Percentiles rank a stretch among this genome's conserved stretches.
phyloP scores from a whole-genome alignment of 2,888 invertebrate species.

The Unio delphinus region DNA sequence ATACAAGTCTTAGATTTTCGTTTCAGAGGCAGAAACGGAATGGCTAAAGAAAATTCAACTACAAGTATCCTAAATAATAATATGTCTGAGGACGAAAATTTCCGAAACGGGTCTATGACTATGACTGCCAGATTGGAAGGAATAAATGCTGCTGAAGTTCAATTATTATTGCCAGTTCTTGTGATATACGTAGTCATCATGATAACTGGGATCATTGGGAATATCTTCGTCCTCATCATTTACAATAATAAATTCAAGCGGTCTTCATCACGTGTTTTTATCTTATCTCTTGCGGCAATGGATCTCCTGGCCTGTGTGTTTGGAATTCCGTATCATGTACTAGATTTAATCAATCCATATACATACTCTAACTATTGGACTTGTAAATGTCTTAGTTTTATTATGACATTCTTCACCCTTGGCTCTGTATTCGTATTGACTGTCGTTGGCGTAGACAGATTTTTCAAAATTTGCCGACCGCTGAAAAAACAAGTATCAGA shows the following conservation, averaged over 20 bases:
- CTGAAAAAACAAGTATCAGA: constrained; percentile 41
- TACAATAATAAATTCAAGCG: constrained; percentile 31
- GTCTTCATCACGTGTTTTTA: constrained; percentile 27
- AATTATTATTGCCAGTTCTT: constrained; percentile 11
- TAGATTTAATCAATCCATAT: constrained; percentile 22
- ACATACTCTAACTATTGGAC: constrained; percentile 13
- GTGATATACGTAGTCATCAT: constrained; percentile 18
- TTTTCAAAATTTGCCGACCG: constrained; percentile 49
- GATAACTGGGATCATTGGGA: constrained; percentile 27
- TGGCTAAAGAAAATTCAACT: too few species aligned
- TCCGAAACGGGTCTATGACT: too few species aligned
- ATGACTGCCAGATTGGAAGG: constrained; percentile 6
- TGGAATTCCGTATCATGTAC: constrained; percentile 33
- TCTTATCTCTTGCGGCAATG: constrained; percentile 25
- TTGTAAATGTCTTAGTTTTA: constrained; percentile 29
- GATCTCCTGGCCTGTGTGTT: constrained; percentile 30
- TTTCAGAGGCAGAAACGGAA: too few species aligned
- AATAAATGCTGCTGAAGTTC: constrained; percentile 7
- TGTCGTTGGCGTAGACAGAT: constrained; percentile 39
- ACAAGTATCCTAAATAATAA: too few species aligned
- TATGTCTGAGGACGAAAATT: too few species aligned
- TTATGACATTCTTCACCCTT: constrained; percentile 18
- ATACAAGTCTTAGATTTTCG: too few species aligned
- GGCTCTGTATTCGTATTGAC: constrained; percentile 32
- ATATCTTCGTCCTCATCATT: constrained; percentile 21